Conservation (phyloP, 2,797 vertebrate genomes). For the Poecilia wingei region DNA sequence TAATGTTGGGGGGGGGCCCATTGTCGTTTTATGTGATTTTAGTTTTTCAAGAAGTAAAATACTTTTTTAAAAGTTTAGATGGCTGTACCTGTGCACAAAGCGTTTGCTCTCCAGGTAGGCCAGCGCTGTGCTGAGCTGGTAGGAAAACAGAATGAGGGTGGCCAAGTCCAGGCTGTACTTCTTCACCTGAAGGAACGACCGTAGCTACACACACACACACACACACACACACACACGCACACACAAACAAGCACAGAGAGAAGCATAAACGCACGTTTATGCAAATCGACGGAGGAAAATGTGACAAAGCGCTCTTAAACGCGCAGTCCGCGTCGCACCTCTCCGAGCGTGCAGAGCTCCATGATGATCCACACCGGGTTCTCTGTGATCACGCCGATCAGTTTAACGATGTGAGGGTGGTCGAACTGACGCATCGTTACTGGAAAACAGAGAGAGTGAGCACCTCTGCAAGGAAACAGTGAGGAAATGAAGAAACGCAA, state of each 20-base stretch:
- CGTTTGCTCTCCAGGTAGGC: slow-evolving; percentile 98
- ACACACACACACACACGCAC: neutral
- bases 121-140: slow-evolving; percentile 96
- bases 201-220: slow-evolving; percentile 77
- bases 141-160: slow-evolving; percentile 92
- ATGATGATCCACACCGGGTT: slow-evolving; percentile 99
- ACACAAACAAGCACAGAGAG: slow-evolving; percentile 5
- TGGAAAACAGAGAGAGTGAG: slow-evolving; percentile 48
- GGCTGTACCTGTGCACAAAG: slow-evolving; percentile 93
- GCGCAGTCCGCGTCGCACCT: slow-evolving; percentile 50
- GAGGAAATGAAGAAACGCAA: neutral
- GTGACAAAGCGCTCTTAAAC: neutral
- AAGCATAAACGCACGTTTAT: neutral
- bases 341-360: slow-evolving; percentile 90
- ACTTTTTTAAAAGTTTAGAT: neutral
- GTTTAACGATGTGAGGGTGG: slow-evolving; percentile 96
- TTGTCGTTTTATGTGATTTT: neutral
- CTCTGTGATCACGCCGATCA: slow-evolving; percentile 98
- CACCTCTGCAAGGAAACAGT: neutral
- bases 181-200: slow-evolving; percentile 96
- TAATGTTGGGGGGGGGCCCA: neutral
- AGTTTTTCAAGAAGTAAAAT: neutral
- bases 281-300: neutral
- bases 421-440: slow-evolving; percentile 99
- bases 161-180: slow-evolving; percentile 96